A percentile compares a stretch with the other conserved stretches of the same genome.
These are phyloP conservation scores for Zonotrichia albicollis DNA, from an alignment of 2,797 vertebrate genomes.

Conservation along the genomic window DNA sequence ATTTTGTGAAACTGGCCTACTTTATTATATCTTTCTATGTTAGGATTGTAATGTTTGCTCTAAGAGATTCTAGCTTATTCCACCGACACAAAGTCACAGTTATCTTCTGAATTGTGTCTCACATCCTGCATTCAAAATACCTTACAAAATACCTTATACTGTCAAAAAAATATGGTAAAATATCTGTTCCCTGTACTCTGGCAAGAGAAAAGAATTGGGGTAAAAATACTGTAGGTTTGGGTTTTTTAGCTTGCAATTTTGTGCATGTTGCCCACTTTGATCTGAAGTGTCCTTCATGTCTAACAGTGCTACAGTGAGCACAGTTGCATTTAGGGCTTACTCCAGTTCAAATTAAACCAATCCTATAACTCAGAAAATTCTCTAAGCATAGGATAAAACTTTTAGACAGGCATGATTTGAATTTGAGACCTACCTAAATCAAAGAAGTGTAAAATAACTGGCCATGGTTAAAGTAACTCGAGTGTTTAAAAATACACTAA, in stretches of 20 bases:
- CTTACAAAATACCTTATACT: neutral
- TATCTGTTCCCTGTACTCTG: neutral
- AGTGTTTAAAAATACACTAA: neutral
- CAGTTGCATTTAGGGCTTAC: neutral
- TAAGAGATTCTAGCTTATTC: neutral
- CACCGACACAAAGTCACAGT: neutral
- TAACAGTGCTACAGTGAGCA: neutral
- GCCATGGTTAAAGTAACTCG: neutral
- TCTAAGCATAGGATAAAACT: neutral
- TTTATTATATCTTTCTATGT: neutral
- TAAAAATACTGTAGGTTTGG: neutral
- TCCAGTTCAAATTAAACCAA: neutral
- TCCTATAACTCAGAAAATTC: neutral
- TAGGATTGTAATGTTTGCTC: neutral
- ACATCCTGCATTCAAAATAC: neutral
- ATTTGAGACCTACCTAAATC: neutral
- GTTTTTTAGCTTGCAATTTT: neutral
- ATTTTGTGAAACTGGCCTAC: neutral
- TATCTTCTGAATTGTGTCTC: neutral
- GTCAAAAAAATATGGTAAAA: neutral
- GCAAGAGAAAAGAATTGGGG: neutral
- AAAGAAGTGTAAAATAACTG: neutral
- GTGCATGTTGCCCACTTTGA: rapidly evolving
- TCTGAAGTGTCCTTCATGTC: neutral
- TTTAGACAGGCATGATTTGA: neutral